A percentile compares a stretch with the other conserved stretches of the same genome.
Conservation (phyloP, 2,113 vertebrate species). For the Daboia siamensis region DNA sequence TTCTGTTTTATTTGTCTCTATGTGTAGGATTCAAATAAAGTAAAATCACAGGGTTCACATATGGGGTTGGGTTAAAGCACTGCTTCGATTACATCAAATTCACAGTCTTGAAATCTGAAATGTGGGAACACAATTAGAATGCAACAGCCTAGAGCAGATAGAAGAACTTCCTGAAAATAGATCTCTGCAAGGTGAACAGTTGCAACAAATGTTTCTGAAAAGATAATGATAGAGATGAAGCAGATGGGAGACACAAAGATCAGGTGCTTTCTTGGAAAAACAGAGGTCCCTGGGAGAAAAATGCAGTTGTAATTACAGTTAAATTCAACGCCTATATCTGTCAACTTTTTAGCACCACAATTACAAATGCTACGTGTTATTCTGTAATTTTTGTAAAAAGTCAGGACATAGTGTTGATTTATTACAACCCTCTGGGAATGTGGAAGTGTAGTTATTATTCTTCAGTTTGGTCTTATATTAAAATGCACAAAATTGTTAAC, state of each 20-base stretch:
- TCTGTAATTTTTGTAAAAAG: neutral
- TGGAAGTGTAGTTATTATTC: neutral
- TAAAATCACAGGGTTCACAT: neutral
- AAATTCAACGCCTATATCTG: slow-evolving; percentile 39
- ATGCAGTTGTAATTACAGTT: slow-evolving; percentile 30
- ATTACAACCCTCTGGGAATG: neutral
- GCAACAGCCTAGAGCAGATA: neutral
- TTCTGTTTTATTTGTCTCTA: no score
- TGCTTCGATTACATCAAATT: neutral
- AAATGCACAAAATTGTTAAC: neutral
- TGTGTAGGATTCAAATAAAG: neutral
- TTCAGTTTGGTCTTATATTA: neutral
- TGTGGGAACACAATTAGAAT: accelerated
- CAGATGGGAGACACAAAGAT: slow-evolving; percentile 22
- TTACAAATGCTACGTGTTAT: slow-evolving; percentile 17
- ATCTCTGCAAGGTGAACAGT: neutral
- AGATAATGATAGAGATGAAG: neutral
- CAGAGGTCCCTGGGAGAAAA: slow-evolving; percentile 41
- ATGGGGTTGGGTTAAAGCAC: neutral
- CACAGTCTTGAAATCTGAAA: accelerated
- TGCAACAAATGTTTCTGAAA: neutral
- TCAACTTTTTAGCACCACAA: neutral
- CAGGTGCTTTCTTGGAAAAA: slow-evolving; percentile 20
- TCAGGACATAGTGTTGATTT: neutral
- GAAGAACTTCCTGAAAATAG: neutral